phyloP scores from a whole-genome alignment of 1,140 invertebrate species.

The Cydia fagiglandana region DNA sequence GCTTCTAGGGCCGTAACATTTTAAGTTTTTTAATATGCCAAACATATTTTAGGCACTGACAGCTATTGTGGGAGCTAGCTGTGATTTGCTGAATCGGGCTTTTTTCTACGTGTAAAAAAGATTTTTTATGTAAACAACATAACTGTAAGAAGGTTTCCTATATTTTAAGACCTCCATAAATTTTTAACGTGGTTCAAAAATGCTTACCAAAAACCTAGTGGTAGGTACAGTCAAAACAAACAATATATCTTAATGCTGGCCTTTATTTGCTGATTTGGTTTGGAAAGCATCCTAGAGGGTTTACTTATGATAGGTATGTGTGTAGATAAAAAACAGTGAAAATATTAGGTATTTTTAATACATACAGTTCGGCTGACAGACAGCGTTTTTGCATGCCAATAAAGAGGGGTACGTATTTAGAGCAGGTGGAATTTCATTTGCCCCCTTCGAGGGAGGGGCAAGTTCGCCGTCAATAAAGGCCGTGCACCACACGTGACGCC shows the following conservation, averaged over 20 bases:
- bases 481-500: conserved; percentile 65
- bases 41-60: conserved; percentile 6
- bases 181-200: too few relatives aligned
- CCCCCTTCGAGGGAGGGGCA: conserved; percentile 54
- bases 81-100: not conserved
- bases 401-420: conserved; percentile 55
- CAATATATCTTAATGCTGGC: too few relatives aligned
- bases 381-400: conserved; percentile 55
- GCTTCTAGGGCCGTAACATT: conserved; percentile 13
- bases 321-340: not conserved
- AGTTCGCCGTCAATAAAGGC: conserved; percentile 65
- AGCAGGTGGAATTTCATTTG: conserved; percentile 69
- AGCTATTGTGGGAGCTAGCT: not conserved
- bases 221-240: too few relatives aligned
- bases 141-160: not conserved
- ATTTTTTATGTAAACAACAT: not conserved
- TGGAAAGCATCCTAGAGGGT: too few relatives aligned
- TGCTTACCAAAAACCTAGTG: too few relatives aligned
- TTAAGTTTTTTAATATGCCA: conserved; percentile 40
- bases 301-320: too few relatives aligned
- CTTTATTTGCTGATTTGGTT: too few relatives aligned
- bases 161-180: too few relatives aligned
- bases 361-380: conserved; percentile 33
- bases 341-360: conserved; percentile 4
- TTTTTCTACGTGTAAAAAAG: not conserved